Base-by-base conservation (phyloP, 1,140 invertebrate genomes). In the Drosophila nasuta region DNA sequence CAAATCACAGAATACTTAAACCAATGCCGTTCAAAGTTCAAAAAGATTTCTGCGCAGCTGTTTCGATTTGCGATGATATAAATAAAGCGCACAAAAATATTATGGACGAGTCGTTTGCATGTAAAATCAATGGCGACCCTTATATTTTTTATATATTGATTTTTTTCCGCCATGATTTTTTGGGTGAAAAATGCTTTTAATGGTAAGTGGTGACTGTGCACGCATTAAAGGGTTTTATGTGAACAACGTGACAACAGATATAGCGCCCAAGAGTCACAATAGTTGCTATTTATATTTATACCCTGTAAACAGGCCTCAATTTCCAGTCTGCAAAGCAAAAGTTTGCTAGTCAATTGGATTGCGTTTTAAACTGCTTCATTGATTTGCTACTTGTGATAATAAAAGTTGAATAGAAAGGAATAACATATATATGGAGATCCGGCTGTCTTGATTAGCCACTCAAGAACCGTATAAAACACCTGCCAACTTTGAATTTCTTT, bases 151-250 rank as follows among this genome's bases (percentile, higher is more conserved):
- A 67, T 67, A 52, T 82, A 81, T 86, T 87, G 82, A 82, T 82
- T 86, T 86, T 79, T 79, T 49, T 17, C 5, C 15, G 38, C 13
- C 38, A 46, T 11, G 45, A 65, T 17, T 68, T 77, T 77, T 48
- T 43, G 11, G 7, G 13, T 25, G 41, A 48, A 56, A 5, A 5
- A 52, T 69, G 45, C 52, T 78, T 75, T 86, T 76, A 79, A 87
- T 67, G 67, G 54, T 75, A 87, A 86, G 71, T 82, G 70, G 60
- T 54, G 66, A 35, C 59, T 75, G 66, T 63, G 69, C 69, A 75
- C 51, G 58, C 78, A 75, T 86, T 78, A 86, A 81, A 79, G 67
- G 67, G 75, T 79, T 86, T 79, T 86, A 86, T 81, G 75, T 13
- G 51, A 57, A 65, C 57, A 64, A 82, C 78, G 82, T 82, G 78